Evolutionary conservation across 2,113 vertebrate genomes (phyloP), one percentile per base, ranked within the genome.

Genomic region (Brachyhypopomus gauderio): DNA sequence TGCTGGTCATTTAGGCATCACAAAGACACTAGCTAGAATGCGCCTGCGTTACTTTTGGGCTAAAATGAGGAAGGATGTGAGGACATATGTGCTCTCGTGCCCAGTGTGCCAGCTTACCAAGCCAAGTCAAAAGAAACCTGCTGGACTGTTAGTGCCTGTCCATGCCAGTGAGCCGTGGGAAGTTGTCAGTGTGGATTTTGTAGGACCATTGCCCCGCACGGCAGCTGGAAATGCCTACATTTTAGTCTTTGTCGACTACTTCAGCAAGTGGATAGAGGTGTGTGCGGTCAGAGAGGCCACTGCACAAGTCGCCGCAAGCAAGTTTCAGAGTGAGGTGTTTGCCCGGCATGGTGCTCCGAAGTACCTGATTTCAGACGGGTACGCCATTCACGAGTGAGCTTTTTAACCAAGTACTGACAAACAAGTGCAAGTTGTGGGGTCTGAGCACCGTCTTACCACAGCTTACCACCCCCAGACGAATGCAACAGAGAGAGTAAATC

Each of bases 351-450:
- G 82, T 3, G 34, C 70, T 1, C 77, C 70, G 0, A 27, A 22
- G 16, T 70, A 84, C 3, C 20, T 84, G 0, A 71, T 80, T 52
- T 83, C 62, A 1, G 22, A 83, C 63, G 5, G 82, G 77, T 23
- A 34, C 71, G 11, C 63, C 77, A 0, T 80, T 84, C 30, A 19
- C 75, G 20, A 79, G 82, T 20, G 55, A 84, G 8, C 38, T 84
- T 2, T 84, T 76, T 2, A 6, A 76, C 19, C 1, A 20, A 0
- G 17, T 71, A 0, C 48, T 76, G 2, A 3, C n/a, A n/a, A n/a
- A n/a, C n/a, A n/a, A n/a, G n/a, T n/a, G n/a, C n/a, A 5, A 30
- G 30, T 30, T 30, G 30, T 30, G 30, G 30, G 30, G 3, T 30
- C 30, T 30, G 30, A 30, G 30, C 30, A 30, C 3, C 30, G 30